phyloP scores from a whole-genome alignment of 2,888 invertebrate genomes.

The Drosophila multiciliata region DNA sequence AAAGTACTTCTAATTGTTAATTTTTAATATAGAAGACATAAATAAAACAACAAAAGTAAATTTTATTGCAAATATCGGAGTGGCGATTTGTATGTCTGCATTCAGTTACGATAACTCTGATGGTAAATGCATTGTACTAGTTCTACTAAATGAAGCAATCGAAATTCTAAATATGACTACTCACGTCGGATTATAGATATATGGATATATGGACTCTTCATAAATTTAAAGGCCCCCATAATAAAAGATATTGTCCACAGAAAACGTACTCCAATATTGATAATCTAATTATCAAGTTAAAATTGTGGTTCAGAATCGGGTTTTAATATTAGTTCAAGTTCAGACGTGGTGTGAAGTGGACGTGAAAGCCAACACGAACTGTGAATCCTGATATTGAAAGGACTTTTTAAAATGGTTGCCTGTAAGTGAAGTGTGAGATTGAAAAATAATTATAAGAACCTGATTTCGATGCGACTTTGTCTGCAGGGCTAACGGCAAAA shows the following conservation, averaged over 20 bases:
- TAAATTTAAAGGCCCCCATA: slow-evolving; percentile 35
- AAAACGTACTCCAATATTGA: slow-evolving; percentile 17
- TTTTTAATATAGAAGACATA: slow-evolving; percentile 30
- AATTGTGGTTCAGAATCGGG: slow-evolving; percentile 53
- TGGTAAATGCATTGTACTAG: slow-evolving; percentile 12
- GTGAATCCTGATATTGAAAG: slow-evolving; percentile 34
- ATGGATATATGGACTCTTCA: slow-evolving; percentile 40
- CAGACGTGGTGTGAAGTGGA: slow-evolving; percentile 46
- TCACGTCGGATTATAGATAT: slow-evolving; percentile 27
- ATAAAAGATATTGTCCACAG: slow-evolving; percentile 27
- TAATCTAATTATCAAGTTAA: slow-evolving; percentile 59
- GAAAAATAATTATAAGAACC: not conserved
- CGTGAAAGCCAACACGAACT: slow-evolving; percentile 25
- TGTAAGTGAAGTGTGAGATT: slow-evolving; percentile 52
- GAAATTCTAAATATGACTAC: not conserved
- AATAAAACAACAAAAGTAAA: slow-evolving; percentile 40
- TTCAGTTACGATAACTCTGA: slow-evolving; percentile 34
- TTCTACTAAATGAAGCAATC: slow-evolving; percentile 13
- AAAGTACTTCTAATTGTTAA: slow-evolving; percentile 30
- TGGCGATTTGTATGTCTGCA: slow-evolving; percentile 62
- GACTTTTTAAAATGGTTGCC: slow-evolving; percentile 61
- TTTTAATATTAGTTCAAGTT: slow-evolving; percentile 51
- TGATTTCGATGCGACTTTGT: slow-evolving; percentile 1
- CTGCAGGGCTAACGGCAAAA: slow-evolving; percentile 76
- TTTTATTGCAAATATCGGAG: slow-evolving; percentile 38